Evolutionary conservation across 2,888 invertebrate species (phyloP), one percentile per base, ranked within the genome.

Genomic region (Beris morrisii): DNA sequence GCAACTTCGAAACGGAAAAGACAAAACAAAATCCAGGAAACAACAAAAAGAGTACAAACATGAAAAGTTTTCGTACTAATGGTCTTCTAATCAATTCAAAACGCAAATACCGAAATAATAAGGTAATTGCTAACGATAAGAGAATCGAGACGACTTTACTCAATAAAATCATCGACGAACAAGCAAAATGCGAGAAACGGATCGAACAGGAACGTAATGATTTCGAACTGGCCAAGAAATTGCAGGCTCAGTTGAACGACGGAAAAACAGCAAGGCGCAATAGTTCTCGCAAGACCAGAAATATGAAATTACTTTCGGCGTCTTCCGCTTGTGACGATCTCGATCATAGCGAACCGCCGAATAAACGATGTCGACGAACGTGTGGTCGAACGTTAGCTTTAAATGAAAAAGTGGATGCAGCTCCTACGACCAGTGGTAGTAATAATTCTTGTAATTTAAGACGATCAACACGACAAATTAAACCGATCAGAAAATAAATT

Each of bases 191-290:
- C 44, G 69, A 69, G 32, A 45, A 63, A 56, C 31, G 53, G 28
- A 52, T 64, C 31, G 55, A 48, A 50, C 69, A 69, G 59, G 69
- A 70, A 45, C 56, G 50, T 32, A 22, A 30, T 15, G 70, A 70
- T 55, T 67, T 53, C 59, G 68, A 70, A 57, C 57, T 67, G 22
- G 70, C 70, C 1, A 68, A 67, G 58, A 67, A 70, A 64, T 54
- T 68, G n/a, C 65, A 68, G 57, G 53, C 61, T 5, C 56, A 68
- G 52, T 50, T 65, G 9, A 58, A 67, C 56, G 48, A 30, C 13
- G 13, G 11, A 12, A 57, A 38, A 31, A 15, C 28, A 22, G 4
- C 31, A 4, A 13, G 53, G 31, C 7, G 57, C 15, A 15, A 13
- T 43, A 57, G 11, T 57, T 11, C 28, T 5, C 58, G n/a, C 4